A percentile compares a stretch with the other conserved stretches of the same genome.
These are phyloP conservation scores for Eupithecia pulchellata DNA, from an alignment of 2,888 invertebrate genomes.

Conservation along the genomic window DNA sequence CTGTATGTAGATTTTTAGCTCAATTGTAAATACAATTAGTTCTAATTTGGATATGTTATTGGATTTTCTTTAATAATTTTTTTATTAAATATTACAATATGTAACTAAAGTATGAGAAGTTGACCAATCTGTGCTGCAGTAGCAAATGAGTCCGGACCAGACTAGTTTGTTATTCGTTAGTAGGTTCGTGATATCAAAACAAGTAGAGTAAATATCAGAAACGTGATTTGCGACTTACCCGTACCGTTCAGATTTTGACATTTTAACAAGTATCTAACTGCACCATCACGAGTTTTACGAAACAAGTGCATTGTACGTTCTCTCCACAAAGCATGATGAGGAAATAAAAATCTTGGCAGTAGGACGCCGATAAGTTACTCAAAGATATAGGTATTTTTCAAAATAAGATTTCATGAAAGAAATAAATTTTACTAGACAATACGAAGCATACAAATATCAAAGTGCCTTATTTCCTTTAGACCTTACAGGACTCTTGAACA, in stretches of 20 bases:
- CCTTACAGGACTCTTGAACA: too few relatives aligned
- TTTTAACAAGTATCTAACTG: conserved; percentile 33
- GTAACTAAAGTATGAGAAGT: too few relatives aligned
- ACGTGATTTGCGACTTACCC: conserved; percentile 46
- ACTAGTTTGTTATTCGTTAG: conserved; percentile 17
- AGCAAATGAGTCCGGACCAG: neutral
- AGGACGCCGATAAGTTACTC: neutral
- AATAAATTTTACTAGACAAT: too few relatives aligned
- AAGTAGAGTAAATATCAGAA: conserved; percentile 43
- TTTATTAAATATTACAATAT: too few relatives aligned
- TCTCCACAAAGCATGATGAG: neutral
- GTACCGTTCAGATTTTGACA: conserved; percentile 40
- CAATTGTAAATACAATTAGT: too few relatives aligned
- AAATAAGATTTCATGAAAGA: too few relatives aligned
- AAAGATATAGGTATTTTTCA: too few relatives aligned
- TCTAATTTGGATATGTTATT: too few relatives aligned
- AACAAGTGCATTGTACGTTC: conserved; percentile 17
- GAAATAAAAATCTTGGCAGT: neutral
- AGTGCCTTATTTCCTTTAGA: too few relatives aligned
- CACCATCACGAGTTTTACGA: conserved; percentile 24
- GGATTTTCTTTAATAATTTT: too few relatives aligned
- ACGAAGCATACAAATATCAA: too few relatives aligned
- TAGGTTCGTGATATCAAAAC: conserved; percentile 44
- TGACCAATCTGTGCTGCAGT: neutral
- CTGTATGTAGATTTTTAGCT: too few relatives aligned